A percentile compares a stretch with the other conserved stretches of the same genome.
Evolutionary conservation across 2,797 vertebrate genomes (phyloP).

Genomic region (Pelodytes ibericus): DNA sequence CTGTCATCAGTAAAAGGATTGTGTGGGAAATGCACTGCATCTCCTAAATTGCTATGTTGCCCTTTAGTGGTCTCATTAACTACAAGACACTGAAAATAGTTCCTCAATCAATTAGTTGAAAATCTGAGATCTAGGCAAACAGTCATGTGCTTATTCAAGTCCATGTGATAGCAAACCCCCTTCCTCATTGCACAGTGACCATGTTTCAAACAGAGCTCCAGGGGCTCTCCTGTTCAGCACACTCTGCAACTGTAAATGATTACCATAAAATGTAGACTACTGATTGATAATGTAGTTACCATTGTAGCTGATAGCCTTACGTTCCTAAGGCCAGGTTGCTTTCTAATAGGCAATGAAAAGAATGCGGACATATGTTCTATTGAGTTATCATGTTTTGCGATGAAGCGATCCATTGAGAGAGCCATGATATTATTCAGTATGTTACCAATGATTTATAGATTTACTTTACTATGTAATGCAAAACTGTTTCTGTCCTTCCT

Average conservation of each 20-base stretch:
- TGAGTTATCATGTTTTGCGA: neutral
- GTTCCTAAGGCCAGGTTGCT: neutral
- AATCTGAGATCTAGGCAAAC: neutral
- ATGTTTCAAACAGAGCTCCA: neutral
- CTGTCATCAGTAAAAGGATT: conserved; percentile 1
- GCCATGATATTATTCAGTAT: conserved; percentile 7
- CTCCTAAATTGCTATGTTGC: neutral
- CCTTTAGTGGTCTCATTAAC: neutral
- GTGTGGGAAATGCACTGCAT: neutral
- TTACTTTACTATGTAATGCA: too few relatives aligned
- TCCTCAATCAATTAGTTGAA: neutral
- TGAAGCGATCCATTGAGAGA: neutral
- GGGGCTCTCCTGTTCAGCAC: conserved; percentile 5
- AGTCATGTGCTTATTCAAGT: neutral
- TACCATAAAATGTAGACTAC: neutral
- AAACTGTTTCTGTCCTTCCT: too few relatives aligned
- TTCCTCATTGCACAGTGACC: neutral
- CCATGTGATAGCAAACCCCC: neutral
- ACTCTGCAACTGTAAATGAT: conserved; percentile 12
- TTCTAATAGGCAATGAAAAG: conserved; percentile 1
- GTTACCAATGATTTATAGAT: neutral
- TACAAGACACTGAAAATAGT: neutral
- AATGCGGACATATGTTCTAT: neutral
- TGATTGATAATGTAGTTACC: conserved; percentile 1
- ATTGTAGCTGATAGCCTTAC: conserved; percentile 4